phyloP scores from a whole-genome alignment of 2,797 vertebrate genomes.

The Eleutherodactylus coqui region DNA sequence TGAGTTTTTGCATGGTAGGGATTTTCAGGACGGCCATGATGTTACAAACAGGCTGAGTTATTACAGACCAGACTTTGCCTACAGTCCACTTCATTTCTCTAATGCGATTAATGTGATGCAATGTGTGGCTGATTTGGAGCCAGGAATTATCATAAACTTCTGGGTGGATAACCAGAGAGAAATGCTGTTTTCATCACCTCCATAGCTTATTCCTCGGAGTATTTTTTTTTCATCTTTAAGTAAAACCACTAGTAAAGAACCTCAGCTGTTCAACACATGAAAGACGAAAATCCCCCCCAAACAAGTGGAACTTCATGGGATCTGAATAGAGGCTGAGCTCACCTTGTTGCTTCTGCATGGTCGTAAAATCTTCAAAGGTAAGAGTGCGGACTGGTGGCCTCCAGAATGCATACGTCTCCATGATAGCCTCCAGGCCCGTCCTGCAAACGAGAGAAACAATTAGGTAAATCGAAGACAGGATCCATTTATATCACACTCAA shows the following conservation, averaged over 20 bases:
- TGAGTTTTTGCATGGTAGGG: background rate
- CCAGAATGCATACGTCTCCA: conserved; percentile 99
- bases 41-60: conserved; percentile 5
- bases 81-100: background rate
- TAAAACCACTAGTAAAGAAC: conserved; percentile 25
- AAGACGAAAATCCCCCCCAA: background rate
- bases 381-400: conserved; percentile 97
- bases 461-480: conserved; percentile 54
- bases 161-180: conserved; percentile 15
- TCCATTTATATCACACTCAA: background rate
- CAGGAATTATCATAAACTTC: conserved; percentile 29
- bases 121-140: conserved; percentile 4
- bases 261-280: conserved; percentile 55
- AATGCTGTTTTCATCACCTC: conserved; percentile 44
- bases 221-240: conserved; percentile 55
- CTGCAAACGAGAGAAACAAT: conserved; percentile 73
- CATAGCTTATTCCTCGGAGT: background rate
- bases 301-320: conserved; percentile 22
- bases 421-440: conserved; percentile 97
- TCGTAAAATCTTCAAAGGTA: conserved; percentile 98
- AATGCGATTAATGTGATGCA: conserved; percentile 24
- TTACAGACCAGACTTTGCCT: background rate
- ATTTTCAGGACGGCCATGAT: background rate
- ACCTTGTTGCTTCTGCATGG: conserved; percentile 99
- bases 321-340: conserved; percentile 62